Conservation (phyloP, 2,113 vertebrate species). For the Sturnus vulgaris region DNA sequence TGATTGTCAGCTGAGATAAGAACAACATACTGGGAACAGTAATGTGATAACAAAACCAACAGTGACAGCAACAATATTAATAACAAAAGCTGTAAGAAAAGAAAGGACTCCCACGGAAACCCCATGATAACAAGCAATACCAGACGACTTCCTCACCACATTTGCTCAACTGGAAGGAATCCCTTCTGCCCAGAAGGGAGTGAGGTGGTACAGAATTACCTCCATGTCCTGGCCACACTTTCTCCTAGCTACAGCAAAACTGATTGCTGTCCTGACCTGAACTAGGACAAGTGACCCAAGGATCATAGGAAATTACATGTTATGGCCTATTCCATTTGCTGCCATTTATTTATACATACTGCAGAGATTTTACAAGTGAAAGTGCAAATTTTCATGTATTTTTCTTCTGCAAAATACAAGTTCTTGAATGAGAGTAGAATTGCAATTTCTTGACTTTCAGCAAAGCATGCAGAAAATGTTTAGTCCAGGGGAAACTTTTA, state of each 20-base stretch:
- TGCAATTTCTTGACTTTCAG: not conserved
- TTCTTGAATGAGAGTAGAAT: not conserved
- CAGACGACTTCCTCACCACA: accelerated
- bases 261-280: not conserved
- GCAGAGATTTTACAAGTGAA: not conserved
- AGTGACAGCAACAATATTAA: not conserved
- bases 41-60: accelerated
- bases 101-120: not conserved
- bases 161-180: not conserved
- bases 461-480: not conserved
- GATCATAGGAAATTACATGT: not conserved
- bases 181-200: not conserved
- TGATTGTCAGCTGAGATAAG: not conserved
- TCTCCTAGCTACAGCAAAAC: not conserved
- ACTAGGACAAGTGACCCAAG: not conserved
- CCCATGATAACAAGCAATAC: no score
- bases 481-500: not conserved
- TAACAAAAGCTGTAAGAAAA: not conserved
- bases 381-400: not conserved
- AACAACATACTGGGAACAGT: not conserved
- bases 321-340: not conserved
- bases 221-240: not conserved
- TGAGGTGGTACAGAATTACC: not conserved
- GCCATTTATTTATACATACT: not conserved
- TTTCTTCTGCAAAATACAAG: not conserved